phyloP scores from a whole-genome alignment of 2,113 vertebrate genomes.

The Gymnarchus niloticus region DNA sequence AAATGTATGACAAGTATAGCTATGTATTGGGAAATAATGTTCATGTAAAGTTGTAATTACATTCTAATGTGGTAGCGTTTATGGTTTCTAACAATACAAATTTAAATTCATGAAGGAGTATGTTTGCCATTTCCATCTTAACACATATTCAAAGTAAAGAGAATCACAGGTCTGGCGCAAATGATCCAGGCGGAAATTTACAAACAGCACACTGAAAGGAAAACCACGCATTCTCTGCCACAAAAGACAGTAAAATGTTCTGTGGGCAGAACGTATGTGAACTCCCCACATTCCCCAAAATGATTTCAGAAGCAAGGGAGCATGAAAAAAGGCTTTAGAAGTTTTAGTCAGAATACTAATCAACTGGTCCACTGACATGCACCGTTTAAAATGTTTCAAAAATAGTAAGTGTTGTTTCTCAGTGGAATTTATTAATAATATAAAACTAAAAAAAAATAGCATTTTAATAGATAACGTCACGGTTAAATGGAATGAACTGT shows the following conservation, averaged over 20 bases:
- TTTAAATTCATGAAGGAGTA: conserved; percentile 8
- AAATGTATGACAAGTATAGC: not conserved
- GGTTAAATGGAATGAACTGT: not conserved
- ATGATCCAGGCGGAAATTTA: conserved; percentile 4
- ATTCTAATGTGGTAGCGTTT: not conserved
- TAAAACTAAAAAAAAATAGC: not conserved
- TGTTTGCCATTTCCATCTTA: conserved; percentile 9
- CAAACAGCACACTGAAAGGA: not conserved
- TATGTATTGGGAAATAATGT: not conserved
- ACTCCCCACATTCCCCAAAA: not conserved
- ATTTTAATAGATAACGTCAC: not conserved
- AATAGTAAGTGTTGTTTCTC: not conserved
- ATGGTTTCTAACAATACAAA: conserved; percentile 2
- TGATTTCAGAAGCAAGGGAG: not conserved
- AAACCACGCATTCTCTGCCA: not conserved
- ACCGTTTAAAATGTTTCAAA: not conserved
- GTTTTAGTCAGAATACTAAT: not conserved
- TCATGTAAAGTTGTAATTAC: conserved; percentile 1
- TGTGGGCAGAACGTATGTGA: not conserved
- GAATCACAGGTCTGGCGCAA: not conserved
- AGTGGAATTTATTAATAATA: not conserved
- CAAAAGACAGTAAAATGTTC: not conserved
- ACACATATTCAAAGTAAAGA: conserved; percentile 9
- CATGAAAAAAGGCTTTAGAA: not conserved
- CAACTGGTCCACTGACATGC: not conserved